Base-by-base conservation (phyloP, 2,113 vertebrate genomes). In the Bambusicola thoracicus region DNA sequence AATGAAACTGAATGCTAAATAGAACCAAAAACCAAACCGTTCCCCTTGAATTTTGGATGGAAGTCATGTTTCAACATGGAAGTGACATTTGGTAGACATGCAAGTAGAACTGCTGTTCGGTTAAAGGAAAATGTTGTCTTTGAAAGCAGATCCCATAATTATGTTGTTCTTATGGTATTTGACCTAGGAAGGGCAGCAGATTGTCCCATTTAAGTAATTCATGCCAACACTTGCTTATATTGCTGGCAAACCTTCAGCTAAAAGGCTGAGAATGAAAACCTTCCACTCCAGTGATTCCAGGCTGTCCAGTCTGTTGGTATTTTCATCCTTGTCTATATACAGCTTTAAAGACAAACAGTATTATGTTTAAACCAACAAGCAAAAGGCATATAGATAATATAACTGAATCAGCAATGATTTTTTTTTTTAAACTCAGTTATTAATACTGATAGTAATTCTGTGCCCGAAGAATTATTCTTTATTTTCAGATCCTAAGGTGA, bases 151-250 rank as follows among this genome's bases (percentile, higher is more conserved):
- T 87, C 24, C 30, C 22, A 6, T 25, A 40, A 81, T 81, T 44
- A 43, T 11, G 12, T 22, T 91, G 73, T 27, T 86, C 48, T 85
- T 89, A 68, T 88, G 63, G 63, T 90, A 55, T 87, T 18, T 70
- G 72, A 95, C 46, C 44, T 83, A 82, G 56, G 86, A 85, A 34
- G 56, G 81, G 61, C 61, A 94, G 72, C 93, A 95, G 72, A 90
- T 74, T 90, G 92, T 77, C 59, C 66, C 40, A 38, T 53, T 82
- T 69, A 87, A 85, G 85, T 76, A 91, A 76, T 61, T 38, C 63
- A 77, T 59, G 90, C 87, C 90, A 95, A 85, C 27, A 27, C 56
- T 94, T 87, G 80, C 48, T 91, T 72, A 68, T 30, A 65, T 40
- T 79, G 68, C 46, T 93, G 92, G 76, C 92, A 92, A 19, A 38